These are phyloP conservation scores for Pteruthius melanotis DNA, from an alignment of 2,113 vertebrate genomes.

Conservation along the genomic window DNA sequence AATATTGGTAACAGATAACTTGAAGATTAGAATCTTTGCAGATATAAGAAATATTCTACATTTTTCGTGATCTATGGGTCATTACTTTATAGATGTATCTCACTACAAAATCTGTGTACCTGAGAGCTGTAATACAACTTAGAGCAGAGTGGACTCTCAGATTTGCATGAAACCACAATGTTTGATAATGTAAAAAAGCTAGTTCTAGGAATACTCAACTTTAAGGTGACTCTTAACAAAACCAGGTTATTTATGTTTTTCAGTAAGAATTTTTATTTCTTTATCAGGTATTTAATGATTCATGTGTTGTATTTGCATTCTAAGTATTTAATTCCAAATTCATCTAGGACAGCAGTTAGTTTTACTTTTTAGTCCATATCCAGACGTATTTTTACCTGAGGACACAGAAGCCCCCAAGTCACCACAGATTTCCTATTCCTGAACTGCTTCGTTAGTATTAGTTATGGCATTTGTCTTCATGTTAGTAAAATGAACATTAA, in stretches of 20 bases:
- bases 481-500: not conserved
- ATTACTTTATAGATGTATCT: not conserved
- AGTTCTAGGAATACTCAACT: not conserved
- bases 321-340: not conserved
- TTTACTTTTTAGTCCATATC: not conserved
- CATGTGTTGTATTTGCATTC: not conserved
- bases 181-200: not conserved
- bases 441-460: not conserved
- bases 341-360: not conserved
- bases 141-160: not conserved
- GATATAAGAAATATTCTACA: not conserved
- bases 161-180: not conserved
- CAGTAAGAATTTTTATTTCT: not conserved
- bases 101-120: not conserved
- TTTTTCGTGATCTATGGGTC: not conserved
- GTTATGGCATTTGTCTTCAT: not conserved
- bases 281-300: not conserved
- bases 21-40: not conserved
- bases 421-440: not conserved
- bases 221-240: not conserved
- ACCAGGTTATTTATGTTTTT: not conserved
- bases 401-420: not conserved
- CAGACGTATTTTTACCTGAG: not conserved
- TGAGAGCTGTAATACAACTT: not conserved
- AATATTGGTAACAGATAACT: not conserved